These are phyloP conservation scores for Holothuria glaberrima DNA, from an alignment of 35 echinoderm and acorn worm genomes.

Conservation along the genomic window DNA sequence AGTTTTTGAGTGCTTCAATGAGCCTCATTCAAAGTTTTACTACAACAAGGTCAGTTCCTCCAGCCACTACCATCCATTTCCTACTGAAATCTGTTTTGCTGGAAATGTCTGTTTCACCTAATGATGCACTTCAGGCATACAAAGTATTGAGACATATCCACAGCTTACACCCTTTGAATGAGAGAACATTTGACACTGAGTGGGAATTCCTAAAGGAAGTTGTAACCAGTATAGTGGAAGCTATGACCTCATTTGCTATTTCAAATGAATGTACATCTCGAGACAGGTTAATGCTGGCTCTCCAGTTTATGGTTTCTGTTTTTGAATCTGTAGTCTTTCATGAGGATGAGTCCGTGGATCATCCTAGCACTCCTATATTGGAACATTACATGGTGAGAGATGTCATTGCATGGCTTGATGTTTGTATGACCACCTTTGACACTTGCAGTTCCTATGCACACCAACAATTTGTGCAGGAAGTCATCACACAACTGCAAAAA, in stretches of 20 bases:
- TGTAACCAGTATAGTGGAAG: neutral
- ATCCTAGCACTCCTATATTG: neutral
- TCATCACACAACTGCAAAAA: slow-evolving; percentile 10
- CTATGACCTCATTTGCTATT: neutral
- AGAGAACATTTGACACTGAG: neutral
- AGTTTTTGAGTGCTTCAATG: neutral
- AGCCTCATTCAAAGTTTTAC: neutral
- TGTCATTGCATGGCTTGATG: slow-evolving; percentile 1
- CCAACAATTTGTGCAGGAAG: neutral
- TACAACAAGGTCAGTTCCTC: neutral
- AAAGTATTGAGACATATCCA: neutral
- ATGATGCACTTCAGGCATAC: neutral
- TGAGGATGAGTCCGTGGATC: neutral
- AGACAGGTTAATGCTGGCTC: slow-evolving; percentile 5
- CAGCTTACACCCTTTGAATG: neutral
- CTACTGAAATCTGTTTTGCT: slow-evolving; percentile 24
- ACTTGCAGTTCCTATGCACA: neutral
- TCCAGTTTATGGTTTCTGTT: slow-evolving; percentile 12
- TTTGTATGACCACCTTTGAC: neutral
- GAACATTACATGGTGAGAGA: slow-evolving; percentile 25
- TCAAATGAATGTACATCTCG: neutral
- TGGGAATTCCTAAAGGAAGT: slow-evolving; percentile 19
- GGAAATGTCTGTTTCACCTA: too few relatives aligned
- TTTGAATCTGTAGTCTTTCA: slow-evolving; percentile 27
- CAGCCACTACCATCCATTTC: neutral